Evolutionary conservation across 2,797 vertebrate species (phyloP), one percentile per base, ranked within the genome.

Genomic region (Gadopsis bispinosus): DNA sequence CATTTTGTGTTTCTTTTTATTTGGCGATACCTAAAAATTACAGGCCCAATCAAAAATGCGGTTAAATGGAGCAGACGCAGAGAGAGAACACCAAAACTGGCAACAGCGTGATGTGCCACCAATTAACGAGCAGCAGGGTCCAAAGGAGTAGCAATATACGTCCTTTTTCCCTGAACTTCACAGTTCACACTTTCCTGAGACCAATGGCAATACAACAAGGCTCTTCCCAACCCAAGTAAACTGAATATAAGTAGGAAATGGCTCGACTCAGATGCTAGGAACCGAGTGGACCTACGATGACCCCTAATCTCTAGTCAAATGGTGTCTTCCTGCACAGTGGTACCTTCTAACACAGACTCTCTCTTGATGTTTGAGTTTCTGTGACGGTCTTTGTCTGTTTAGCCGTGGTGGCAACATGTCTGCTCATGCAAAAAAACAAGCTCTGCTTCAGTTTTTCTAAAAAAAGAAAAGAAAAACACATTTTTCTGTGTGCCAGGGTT

Each of bases 401-500:
- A 56, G 14, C 53, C 22, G n/a, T 17, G 11, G 68, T 73, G 64
- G 75, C 51, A 39, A 5, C 45, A 51, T 75, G 59, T 73, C 67
- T 67, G 11, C 66, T 79, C 35, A 47, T 69, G 56, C 72, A 79
- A 39, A 64, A 73, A 73, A 35, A 22, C 33, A 39, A 63, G 2
- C 14, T 53, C n/a, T 41, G 65, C n/a, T 47, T 55, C 22, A 73
- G 35, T 73, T 64, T 17, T 54, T 47, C 39, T 22, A 41, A 26
- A 58, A 55, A 41, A 71, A 1, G 63, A 56, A 3, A 64, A 77
- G 4, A 37, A 58, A 68, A 64, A 19, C n/a, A 53, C 26, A 14
- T 14, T 26, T 62, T 54, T 39, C 51, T 31, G 26, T 43, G 19
- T 33, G 50, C 14, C 29, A 13, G 35, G 13, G 8, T 50, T 64